Conservation (phyloP, 2,797 vertebrate species). For the Acrossocheilus wenchowensis region DNA sequence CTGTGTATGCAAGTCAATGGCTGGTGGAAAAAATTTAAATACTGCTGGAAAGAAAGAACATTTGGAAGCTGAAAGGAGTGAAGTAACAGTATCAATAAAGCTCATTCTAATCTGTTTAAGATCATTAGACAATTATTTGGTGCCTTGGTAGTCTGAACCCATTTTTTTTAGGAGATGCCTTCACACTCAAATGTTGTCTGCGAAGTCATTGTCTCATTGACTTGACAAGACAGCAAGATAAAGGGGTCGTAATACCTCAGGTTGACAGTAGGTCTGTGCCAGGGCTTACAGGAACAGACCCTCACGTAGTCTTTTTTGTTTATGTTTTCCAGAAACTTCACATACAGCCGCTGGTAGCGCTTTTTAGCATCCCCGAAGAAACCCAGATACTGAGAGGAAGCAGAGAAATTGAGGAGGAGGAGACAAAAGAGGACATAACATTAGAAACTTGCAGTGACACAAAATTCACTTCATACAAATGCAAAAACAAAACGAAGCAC, state of each 20-base stretch:
- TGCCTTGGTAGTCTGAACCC: neutral
- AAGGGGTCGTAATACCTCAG: constrained; percentile 78
- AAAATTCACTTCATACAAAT: neutral
- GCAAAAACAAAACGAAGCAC: neutral
- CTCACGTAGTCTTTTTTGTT: constrained; percentile 94
- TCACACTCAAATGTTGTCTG: neutral
- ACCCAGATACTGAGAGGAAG: constrained; percentile 84
- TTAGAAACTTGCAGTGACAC: neutral
- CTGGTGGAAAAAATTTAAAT: neutral
- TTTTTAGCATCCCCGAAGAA: constrained; percentile 93
- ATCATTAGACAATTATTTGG: neutral
- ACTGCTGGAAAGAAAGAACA: neutral
- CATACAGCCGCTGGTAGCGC: constrained; percentile 91
- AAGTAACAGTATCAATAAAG: neutral
- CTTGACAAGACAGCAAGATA: neutral
- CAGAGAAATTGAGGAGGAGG: neutral
- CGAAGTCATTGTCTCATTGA: neutral
- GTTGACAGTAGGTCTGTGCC: constrained; percentile 85
- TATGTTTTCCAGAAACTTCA: constrained; percentile 93
- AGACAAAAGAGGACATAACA: neutral
- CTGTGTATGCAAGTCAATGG: neutral
- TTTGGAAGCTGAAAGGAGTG: neutral
- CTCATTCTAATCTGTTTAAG: neutral
- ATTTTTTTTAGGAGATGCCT: neutral
- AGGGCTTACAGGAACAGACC: constrained; percentile 90